Conservation (phyloP, 1,140 invertebrate genomes). For the Nebria ingens region DNA sequence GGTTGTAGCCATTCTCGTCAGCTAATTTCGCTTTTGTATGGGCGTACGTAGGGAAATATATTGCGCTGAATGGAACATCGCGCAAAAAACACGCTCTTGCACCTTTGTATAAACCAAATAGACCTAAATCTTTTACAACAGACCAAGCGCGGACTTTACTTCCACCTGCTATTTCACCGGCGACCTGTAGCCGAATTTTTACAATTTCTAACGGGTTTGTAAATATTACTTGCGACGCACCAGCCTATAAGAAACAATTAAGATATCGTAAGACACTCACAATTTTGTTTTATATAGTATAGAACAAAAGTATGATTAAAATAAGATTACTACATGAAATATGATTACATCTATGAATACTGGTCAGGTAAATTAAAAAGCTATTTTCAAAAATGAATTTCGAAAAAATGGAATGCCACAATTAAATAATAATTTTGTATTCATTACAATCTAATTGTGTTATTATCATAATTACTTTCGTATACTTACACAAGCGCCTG, state of each 20-base stretch:
- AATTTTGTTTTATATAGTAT: too few species aligned
- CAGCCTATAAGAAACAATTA: slow-evolving; percentile 51
- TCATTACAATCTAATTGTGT: too few species aligned
- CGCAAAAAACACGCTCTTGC: slow-evolving; percentile 87
- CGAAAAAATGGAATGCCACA: too few species aligned
- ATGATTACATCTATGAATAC: neutral
- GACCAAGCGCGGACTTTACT: slow-evolving; percentile 71
- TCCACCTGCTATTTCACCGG: slow-evolving; percentile 86
- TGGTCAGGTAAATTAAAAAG: too few species aligned
- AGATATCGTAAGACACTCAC: too few species aligned
- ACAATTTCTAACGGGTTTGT: slow-evolving; percentile 99
- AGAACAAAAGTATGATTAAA: too few species aligned
- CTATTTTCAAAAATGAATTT: too few species aligned
- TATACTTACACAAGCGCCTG: slow-evolving; percentile 84
- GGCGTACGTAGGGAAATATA: slow-evolving; percentile 97
- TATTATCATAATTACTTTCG: neutral
- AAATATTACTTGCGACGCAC: slow-evolving; percentile 89
- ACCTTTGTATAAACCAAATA: slow-evolving; percentile 92
- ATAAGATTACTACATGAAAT: neutral
- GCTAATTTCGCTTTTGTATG: slow-evolving; percentile 77
- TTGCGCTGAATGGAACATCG: slow-evolving; percentile 95
- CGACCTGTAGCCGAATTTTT: slow-evolving; percentile 97
- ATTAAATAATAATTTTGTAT: too few species aligned
- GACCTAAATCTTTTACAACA: slow-evolving; percentile 86
- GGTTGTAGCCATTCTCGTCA: slow-evolving; percentile 90